Evolutionary conservation across 2,888 invertebrate species (phyloP).

Genomic region (Lasioglossum vierecki): DNA sequence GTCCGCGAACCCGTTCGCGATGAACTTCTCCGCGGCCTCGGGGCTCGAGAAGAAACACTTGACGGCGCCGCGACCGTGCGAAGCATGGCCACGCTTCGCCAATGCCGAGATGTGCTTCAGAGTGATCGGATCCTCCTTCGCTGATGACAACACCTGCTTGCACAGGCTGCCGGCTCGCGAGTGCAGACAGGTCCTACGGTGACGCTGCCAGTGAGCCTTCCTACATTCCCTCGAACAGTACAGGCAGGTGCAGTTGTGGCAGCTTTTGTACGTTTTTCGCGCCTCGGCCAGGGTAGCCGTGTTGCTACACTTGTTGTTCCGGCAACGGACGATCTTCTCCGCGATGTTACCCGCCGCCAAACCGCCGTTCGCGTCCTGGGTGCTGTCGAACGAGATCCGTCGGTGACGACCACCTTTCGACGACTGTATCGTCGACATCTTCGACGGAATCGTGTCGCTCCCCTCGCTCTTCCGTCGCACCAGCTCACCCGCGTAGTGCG

Average conservation of each 20-base stretch:
- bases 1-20: constrained; percentile 90
- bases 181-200: constrained; percentile 95
- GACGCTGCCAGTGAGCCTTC: constrained; percentile 96
- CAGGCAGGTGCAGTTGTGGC: constrained; percentile 97
- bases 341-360: constrained; percentile 76
- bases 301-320: constrained; percentile 92
- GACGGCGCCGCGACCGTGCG: constrained; percentile 95
- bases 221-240: constrained; percentile 97
- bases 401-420: constrained; percentile 64
- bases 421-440: constrained; percentile 54
- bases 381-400: constrained; percentile 86
- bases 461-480: constrained; percentile 88
- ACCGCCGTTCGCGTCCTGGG: constrained; percentile 79
- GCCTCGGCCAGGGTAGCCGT: constrained; percentile 91
- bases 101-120: constrained; percentile 92
- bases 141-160: constrained; percentile 92
- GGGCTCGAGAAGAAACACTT: constrained; percentile 95
- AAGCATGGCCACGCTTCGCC: constrained; percentile 92
- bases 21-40: constrained; percentile 93
- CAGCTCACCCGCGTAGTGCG: constrained; percentile 77
- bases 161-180: constrained; percentile 96
- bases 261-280: constrained; percentile 93
- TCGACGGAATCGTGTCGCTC: constrained; percentile 84
- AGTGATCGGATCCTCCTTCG: constrained; percentile 91
- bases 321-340: constrained; percentile 89